Evolutionary conservation across 1,140 invertebrate genomes (phyloP).

Genomic region (Cotesia typhae): DNA sequence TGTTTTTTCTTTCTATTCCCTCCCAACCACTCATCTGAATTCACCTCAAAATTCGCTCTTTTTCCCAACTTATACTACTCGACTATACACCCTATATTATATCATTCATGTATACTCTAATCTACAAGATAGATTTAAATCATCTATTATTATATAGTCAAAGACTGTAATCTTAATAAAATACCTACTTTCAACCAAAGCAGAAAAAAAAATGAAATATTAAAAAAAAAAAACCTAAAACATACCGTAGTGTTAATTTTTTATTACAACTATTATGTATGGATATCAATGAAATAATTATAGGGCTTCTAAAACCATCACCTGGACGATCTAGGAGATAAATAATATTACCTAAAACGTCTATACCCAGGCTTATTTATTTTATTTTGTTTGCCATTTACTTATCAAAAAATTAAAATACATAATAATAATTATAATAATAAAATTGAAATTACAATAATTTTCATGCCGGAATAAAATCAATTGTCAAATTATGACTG

Average conservation of each 20-base stretch:
- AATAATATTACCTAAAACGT: too few species aligned
- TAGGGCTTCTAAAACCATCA: too few species aligned
- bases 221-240: neutral
- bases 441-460: too few species aligned
- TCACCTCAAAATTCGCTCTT: neutral
- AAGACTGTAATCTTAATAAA: neutral
- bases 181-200: neutral
- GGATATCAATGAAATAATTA: too few species aligned
- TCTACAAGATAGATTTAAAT: neutral
- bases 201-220: neutral
- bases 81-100: too few species aligned
- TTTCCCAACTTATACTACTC: neutral
- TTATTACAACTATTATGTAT: neutral
- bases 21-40: neutral
- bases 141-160: constrained; percentile 11
- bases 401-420: too few species aligned
- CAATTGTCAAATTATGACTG: too few species aligned
- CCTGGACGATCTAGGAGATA: too few species aligned
- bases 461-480: too few species aligned
- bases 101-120: neutral
- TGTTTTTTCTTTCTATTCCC: constrained; percentile 16
- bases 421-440: too few species aligned
- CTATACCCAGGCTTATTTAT: too few species aligned
- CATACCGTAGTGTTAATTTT: neutral
- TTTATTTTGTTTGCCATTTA: too few species aligned